Percentiles rank a stretch among this genome's conserved stretches.
Conservation (phyloP, 1,140 invertebrate genomes). For the Drosophila rhopaloa region DNA sequence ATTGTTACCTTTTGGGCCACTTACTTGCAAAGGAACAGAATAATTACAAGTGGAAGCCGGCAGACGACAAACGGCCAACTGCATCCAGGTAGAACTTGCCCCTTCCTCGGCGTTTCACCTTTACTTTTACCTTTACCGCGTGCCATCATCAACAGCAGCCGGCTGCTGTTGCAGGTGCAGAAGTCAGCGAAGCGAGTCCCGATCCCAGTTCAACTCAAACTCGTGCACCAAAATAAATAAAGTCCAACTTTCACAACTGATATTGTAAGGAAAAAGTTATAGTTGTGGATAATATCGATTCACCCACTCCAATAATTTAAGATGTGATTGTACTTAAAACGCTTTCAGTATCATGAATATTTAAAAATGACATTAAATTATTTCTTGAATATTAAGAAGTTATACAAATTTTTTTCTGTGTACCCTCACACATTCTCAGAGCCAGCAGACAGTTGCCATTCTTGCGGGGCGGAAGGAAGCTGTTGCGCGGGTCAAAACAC, state of each 20-base stretch:
- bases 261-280: no score
- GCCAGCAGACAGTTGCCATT: constrained; percentile 30
- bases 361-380: not conserved
- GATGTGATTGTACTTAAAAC: no score
- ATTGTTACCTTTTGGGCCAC: constrained; percentile 40
- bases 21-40: constrained; percentile 34
- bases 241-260: no score
- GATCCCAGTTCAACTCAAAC: constrained; percentile 24
- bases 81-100: constrained; percentile 44
- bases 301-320: no score
- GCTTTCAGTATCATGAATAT: no score
- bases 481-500: constrained; percentile 74
- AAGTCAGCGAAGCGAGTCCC: constrained; percentile 56
- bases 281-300: no score
- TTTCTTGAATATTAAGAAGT: not conserved
- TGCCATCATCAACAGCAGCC: constrained; percentile 49
- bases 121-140: constrained; percentile 43
- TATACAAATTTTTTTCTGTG: not conserved
- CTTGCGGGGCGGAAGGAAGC: constrained; percentile 60
- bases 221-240: not conserved
- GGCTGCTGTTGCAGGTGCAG: constrained; percentile 65
- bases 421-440: constrained; percentile 1
- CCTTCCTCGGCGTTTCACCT: constrained; percentile 8
- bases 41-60: constrained; percentile 47
- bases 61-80: constrained; percentile 39